Percentiles rank a stretch among this genome's conserved stretches.
Evolutionary conservation across 2,113 vertebrate genomes (phyloP).

Genomic region (Puntigrus tetrazona): DNA sequence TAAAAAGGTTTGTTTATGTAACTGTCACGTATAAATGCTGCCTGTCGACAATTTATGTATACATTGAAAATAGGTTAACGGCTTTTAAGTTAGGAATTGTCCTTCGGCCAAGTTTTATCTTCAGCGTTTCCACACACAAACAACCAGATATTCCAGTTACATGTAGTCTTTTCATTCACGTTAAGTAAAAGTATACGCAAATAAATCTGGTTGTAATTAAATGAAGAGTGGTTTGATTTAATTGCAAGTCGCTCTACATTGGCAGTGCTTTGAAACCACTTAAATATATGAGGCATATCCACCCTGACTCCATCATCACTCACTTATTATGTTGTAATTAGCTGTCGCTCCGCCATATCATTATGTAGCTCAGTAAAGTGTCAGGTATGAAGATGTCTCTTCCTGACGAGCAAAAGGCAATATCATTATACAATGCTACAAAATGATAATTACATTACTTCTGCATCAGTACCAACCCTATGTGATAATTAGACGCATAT

Average conservation of each 20-base stretch:
- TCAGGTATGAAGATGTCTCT: slow-evolving; percentile 73
- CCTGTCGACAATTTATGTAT: slow-evolving; percentile 32
- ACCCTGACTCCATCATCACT: slow-evolving; percentile 71
- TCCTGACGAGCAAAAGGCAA: slow-evolving; percentile 68
- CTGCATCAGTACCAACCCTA: slow-evolving; percentile 65
- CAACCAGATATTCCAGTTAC: background rate
- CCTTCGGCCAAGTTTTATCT: background rate
- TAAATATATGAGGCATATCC: slow-evolving; percentile 60
- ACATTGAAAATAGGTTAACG: slow-evolving; percentile 5
- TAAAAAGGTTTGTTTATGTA: slow-evolving; percentile 9
- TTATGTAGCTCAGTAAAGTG: slow-evolving; percentile 75
- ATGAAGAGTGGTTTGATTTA: slow-evolving; percentile 57
- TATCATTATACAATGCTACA: slow-evolving; percentile 69
- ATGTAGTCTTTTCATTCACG: slow-evolving; percentile 21
- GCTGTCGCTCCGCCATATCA: slow-evolving; percentile 74
- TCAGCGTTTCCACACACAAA: background rate
- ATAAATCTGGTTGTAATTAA: slow-evolving; percentile 57
- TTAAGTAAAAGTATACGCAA: slow-evolving; percentile 38
- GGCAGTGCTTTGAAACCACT: slow-evolving; percentile 45
- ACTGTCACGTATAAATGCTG: background rate
- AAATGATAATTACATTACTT: slow-evolving; percentile 77
- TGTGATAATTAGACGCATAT: slow-evolving; percentile 78
- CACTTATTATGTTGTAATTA: slow-evolving; percentile 79
- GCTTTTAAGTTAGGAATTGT: background rate
- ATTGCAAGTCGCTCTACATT: slow-evolving; percentile 50